These are phyloP conservation scores for Acrocephalus kingi DNA, from an alignment of 2,113 vertebrate genomes.

Conservation along the genomic window DNA sequence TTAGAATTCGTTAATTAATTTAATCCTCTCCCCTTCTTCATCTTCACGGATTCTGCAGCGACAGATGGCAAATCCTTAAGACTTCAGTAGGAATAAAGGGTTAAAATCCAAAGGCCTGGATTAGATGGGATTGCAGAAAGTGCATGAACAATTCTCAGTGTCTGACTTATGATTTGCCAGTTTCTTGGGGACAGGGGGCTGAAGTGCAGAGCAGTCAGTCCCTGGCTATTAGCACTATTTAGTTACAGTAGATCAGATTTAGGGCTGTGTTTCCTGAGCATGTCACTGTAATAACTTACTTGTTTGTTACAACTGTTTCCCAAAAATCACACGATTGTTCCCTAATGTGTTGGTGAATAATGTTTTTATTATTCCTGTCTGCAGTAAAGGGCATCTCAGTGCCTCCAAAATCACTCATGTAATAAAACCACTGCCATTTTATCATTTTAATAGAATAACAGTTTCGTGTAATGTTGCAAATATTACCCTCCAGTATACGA, in stretches of 20 bases:
- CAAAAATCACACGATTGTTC: slow-evolving; percentile 1
- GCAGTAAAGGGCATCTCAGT: slow-evolving; percentile 42
- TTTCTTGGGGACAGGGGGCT: not conserved
- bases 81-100: slow-evolving; percentile 36
- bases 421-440: slow-evolving; percentile 50
- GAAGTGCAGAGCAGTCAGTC: not conserved
- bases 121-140: slow-evolving; percentile 28
- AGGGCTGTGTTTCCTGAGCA: not conserved
- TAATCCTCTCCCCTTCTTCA: slow-evolving; percentile 54
- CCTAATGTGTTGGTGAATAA: slow-evolving; percentile 48
- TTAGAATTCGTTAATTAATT: slow-evolving; percentile 61
- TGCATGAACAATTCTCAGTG: not conserved
- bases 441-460: slow-evolving; percentile 62
- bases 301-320: slow-evolving; percentile 2
- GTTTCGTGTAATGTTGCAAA: slow-evolving; percentile 23
- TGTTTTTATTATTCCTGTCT: slow-evolving; percentile 48
- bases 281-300: slow-evolving; percentile 13
- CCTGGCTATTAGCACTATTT: not conserved
- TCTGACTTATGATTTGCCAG: not conserved
- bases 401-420: slow-evolving; percentile 52
- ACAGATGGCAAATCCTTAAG: slow-evolving; percentile 51
- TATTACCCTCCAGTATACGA: not conserved
- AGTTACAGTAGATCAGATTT: slow-evolving; percentile 18
- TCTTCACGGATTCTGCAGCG: not conserved
- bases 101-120: slow-evolving; percentile 57